Evolutionary conservation across 23 tunicate genomes (phyloP).

Genomic region (Styela clava): DNA sequence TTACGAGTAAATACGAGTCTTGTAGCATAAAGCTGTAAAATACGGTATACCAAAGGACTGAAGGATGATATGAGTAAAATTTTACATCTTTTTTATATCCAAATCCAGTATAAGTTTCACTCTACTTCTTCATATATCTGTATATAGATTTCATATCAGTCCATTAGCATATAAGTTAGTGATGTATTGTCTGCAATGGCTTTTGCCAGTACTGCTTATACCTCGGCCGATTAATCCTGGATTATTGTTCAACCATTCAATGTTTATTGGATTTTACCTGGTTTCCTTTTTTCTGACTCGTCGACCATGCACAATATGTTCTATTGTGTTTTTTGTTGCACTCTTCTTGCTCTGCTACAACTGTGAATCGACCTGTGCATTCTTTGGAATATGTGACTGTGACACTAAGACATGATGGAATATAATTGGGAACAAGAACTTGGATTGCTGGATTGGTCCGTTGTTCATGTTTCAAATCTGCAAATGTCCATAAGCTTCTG

Average conservation of each 20-base stretch:
- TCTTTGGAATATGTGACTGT: slow-evolving; percentile 1
- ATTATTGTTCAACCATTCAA: slow-evolving; percentile 7
- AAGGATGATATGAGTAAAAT: no score
- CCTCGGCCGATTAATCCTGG: slow-evolving; percentile 13
- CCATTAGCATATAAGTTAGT: no score
- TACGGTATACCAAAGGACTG: no score
- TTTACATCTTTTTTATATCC: no score
- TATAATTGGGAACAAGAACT: not conserved
- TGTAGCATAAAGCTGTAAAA: no score
- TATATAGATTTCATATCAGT: no score
- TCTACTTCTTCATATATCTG: no score
- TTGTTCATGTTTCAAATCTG: no score
- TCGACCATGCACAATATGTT: slow-evolving; percentile 8
- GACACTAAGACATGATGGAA: not conserved
- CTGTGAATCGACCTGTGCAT: slow-evolving; percentile 8
- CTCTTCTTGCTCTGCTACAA: slow-evolving; percentile 19
- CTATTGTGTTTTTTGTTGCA: not conserved
- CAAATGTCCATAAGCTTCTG: no score
- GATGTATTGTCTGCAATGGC: slow-evolving; percentile 18
- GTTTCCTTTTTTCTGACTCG: slow-evolving; percentile 8
- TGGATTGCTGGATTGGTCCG: no score
- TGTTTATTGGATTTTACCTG: slow-evolving; percentile 14
- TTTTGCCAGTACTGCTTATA: slow-evolving; percentile 3
- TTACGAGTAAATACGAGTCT: no score
- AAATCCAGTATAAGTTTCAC: no score